A percentile compares a stretch with the other conserved stretches of the same genome.
These are phyloP conservation scores for Coremacera marginata DNA, from an alignment of 2,888 invertebrate species.

Conservation along the genomic window DNA sequence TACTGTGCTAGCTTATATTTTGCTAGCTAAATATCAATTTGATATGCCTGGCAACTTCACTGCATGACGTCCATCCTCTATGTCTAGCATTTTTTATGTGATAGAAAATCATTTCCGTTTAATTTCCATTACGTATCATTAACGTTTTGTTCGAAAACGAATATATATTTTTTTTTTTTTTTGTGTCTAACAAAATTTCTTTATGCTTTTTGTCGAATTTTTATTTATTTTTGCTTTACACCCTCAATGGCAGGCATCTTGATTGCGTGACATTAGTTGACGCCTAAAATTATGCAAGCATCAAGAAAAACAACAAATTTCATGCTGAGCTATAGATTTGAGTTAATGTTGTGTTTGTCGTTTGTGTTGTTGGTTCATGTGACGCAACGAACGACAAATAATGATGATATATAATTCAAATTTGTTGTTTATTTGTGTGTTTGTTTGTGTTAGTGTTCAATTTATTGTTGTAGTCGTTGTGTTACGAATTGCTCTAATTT, in stretches of 20 bases:
- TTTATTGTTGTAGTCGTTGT: not conserved
- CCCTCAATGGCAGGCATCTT: not conserved
- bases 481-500: not conserved
- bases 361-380: not conserved
- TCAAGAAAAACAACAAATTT: not conserved
- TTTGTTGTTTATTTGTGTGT: constrained; percentile 58
- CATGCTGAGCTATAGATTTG: constrained; percentile 12
- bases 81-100: not conserved
- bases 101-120: not conserved
- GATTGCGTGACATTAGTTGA: not conserved
- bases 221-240: not conserved
- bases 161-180: too few species aligned
- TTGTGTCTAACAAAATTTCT: not conserved
- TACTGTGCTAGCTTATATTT: too few species aligned
- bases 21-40: not conserved
- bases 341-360: not conserved
- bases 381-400: not conserved
- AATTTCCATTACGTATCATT: constrained; percentile 6
- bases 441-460: constrained; percentile 29
- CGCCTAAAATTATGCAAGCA: constrained; percentile 16
- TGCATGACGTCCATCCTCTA: not conserved
- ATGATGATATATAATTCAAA: constrained; percentile 55
- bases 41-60: not conserved
- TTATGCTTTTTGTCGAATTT: not conserved
- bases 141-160: not conserved